Conservation (phyloP, 2,113 vertebrate species). For the Neogale vison region DNA sequence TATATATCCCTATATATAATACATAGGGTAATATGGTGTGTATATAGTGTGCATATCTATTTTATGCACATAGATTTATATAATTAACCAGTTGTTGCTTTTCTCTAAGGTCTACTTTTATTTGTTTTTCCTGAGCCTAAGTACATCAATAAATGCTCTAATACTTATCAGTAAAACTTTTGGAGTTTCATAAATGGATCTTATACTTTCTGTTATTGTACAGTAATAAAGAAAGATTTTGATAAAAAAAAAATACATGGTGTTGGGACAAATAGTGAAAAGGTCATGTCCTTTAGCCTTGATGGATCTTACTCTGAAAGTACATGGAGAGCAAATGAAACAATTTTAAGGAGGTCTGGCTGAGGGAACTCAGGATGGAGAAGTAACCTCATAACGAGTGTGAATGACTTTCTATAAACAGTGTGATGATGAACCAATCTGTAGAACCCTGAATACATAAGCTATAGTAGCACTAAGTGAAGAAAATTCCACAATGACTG, state of each 20-base stretch:
- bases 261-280: background rate
- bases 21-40: background rate
- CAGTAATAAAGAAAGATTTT: background rate
- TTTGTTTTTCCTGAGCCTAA: background rate
- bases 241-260: background rate
- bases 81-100: background rate
- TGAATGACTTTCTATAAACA: background rate
- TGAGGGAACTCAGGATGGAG: background rate
- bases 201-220: background rate
- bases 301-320: background rate
- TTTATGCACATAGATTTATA: background rate
- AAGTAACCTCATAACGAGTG: background rate
- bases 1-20: background rate
- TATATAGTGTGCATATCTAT: too few species aligned
- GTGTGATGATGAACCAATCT: rapidly evolving
- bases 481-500: background rate
- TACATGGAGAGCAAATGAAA: rapidly evolving
- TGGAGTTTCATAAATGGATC: background rate
- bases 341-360: too few species aligned
- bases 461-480: background rate
- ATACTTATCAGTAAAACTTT: background rate
- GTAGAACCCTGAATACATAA: background rate
- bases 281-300: background rate
- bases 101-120: background rate
- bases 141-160: background rate